Percentiles rank a stretch among this genome's conserved stretches.
These are phyloP conservation scores for Pyrocoelia pectoralis DNA, from an alignment of 2,888 invertebrate species.

Conservation along the genomic window DNA sequence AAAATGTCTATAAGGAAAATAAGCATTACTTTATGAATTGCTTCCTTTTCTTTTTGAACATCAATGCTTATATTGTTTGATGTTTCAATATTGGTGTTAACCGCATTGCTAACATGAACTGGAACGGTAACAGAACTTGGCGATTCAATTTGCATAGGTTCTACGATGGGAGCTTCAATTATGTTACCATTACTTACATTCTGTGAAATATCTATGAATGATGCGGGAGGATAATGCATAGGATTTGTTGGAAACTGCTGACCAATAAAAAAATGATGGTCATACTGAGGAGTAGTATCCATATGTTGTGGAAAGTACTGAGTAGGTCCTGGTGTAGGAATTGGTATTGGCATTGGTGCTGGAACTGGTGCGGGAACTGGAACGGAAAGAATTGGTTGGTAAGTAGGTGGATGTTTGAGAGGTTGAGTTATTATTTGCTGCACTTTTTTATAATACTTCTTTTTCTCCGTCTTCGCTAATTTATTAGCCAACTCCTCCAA, in stretches of 20 bases:
- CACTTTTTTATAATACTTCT: conserved; percentile 29
- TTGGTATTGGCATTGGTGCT: conserved; percentile 37
- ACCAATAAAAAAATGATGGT: conserved; percentile 55
- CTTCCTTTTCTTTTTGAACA: conserved; percentile 20
- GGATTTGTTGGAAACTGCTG: conserved; percentile 15
- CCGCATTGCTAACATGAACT: too few relatives aligned
- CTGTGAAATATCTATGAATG: neutral
- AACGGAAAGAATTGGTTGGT: neutral
- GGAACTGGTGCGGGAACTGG: neutral
- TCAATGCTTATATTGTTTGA: neutral
- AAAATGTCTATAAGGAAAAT: conserved; percentile 5
- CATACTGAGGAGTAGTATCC: conserved; percentile 43
- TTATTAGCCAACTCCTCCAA: conserved; percentile 56
- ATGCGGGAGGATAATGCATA: neutral
- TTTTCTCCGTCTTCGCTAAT: conserved; percentile 39
- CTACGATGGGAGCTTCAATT: neutral
- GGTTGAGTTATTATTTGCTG: conserved; percentile 17
- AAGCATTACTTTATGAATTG: conserved; percentile 33
- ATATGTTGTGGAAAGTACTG: conserved; percentile 15
- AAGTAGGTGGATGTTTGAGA: neutral
- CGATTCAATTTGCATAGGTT: neutral
- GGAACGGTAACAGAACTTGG: too few relatives aligned
- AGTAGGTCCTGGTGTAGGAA: conserved; percentile 13
- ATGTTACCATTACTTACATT: neutral
- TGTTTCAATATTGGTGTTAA: neutral